Evolutionary conservation across 2,888 invertebrate species (phyloP), one percentile per base, ranked within the genome.

Genomic region (Diarsia mendica): DNA sequence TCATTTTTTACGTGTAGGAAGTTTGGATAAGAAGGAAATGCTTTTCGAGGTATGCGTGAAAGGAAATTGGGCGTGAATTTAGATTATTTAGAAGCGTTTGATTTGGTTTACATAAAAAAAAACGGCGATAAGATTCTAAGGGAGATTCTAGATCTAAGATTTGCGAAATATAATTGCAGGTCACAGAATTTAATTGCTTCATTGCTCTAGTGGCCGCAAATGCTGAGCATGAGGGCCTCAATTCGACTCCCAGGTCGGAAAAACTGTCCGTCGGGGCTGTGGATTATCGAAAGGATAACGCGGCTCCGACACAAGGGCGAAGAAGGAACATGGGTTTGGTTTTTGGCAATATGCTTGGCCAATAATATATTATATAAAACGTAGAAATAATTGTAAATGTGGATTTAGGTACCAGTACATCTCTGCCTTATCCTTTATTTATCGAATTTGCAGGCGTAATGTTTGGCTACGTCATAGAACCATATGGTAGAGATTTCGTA

Each of bases 1-100:
- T 80, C 80, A 80, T 68, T 55, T 23, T 49, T 49, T 33, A 60
- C 13, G 10, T 60, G 18, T 15, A 15, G n/a, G 15, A 51, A 11
- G n/a, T 28, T 13, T 18, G n/a, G 13, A 44, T 48, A 3, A 28
- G 10, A 3, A 33, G n/a, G 44, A 6, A 13, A 63, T n/a, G 8
- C 0, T 44, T 46, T n/a, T 48, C 4, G 33, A 49, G 48, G 23
- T 39, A n/a, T 18, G 39, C 48, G 20, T 61, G 10, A 15, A 2
- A 15, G 13, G 48, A 58, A 39, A 48, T 11, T 33, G 18, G 0
- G 10, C 3, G 10, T 18, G 18, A n/a, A 33, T 53, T 70, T n/a
- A 4, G 2, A 39, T 18, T 48, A 28, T n/a, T 15, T 6, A 10
- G 18, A 23, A 8, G 23, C 20, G 9, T 4, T 65, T 65, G 23